These are phyloP conservation scores for Semaprochilodus insignis DNA, from an alignment of 2,797 vertebrate genomes.

Conservation along the genomic window DNA sequence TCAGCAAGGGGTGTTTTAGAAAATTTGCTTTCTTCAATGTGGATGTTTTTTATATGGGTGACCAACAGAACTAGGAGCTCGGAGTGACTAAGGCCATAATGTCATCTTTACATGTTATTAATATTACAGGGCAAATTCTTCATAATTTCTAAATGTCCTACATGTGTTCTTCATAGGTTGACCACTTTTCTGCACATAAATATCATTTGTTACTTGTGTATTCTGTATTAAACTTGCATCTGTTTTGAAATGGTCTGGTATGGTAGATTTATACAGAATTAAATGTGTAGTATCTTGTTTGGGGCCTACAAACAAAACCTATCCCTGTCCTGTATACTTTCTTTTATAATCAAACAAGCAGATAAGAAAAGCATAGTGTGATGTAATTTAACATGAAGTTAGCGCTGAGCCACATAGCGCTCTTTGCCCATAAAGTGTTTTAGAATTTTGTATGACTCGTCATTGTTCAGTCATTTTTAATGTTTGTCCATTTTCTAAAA, in stretches of 20 bases:
- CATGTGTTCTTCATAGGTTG: neutral
- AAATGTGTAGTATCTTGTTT: neutral
- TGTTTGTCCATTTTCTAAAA: no score
- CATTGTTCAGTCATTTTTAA: no score
- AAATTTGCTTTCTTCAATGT: neutral
- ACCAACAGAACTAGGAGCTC: neutral
- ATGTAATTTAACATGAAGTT: neutral
- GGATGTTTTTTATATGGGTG: neutral
- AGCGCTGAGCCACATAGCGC: neutral
- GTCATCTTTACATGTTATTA: neutral
- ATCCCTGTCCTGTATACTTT: no score
- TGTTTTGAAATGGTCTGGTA: neutral
- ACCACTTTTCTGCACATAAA: neutral
- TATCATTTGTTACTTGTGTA: conserved; percentile 3
- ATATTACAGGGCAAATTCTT: neutral
- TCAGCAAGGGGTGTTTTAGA: neutral
- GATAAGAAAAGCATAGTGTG: no score
- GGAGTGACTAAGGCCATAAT: no score
- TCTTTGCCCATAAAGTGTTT: neutral
- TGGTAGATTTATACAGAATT: neutral
- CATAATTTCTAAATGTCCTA: neutral
- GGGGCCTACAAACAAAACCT: no score
- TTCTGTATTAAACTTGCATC: conserved; percentile 4
- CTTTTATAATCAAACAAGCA: no score
- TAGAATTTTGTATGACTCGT: neutral